Percentiles rank a stretch among this genome's conserved stretches.
Evolutionary conservation across 2,797 vertebrate genomes (phyloP).

Genomic region (Scleropages formosus): DNA sequence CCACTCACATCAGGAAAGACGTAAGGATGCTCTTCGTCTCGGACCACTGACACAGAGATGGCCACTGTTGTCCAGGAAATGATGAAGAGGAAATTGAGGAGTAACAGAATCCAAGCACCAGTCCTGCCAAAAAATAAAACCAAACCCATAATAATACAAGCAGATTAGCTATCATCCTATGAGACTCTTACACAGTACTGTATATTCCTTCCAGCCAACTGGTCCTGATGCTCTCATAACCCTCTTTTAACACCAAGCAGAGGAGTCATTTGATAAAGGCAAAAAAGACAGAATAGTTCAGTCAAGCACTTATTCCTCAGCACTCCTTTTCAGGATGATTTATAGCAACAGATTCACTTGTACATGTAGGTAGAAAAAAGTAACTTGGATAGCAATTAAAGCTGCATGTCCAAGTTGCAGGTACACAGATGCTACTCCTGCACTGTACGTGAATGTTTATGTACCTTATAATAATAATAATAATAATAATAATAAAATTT

Average conservation of each 20-base stretch:
- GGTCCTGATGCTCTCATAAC: neutral
- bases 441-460: too few relatives aligned
- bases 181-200: neutral
- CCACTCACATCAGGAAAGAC: conserved; percentile 55
- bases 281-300: neutral
- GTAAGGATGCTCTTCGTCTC: conserved; percentile 52
- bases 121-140: conserved; percentile 40
- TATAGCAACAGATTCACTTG: neutral
- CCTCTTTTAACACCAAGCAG: neutral
- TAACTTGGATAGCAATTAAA: too few relatives aligned
- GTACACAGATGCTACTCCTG: too few relatives aligned
- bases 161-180: neutral
- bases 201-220: neutral
- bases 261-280: neutral
- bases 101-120: conserved; percentile 64
- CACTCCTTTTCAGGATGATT: neutral
- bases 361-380: too few relatives aligned
- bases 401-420: too few relatives aligned
- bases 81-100: conserved; percentile 66
- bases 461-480: too few relatives aligned
- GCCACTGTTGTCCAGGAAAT: conserved; percentile 64
- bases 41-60: conserved; percentile 57
- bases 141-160: neutral
- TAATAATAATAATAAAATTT: too few relatives aligned
- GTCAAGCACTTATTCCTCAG: neutral